Evolutionary conservation across 30 jellyfish, hydroid and myxozoan genomes (phyloP), one percentile per base, ranked within the genome.

Genomic region (Hydractinia echinata): DNA sequence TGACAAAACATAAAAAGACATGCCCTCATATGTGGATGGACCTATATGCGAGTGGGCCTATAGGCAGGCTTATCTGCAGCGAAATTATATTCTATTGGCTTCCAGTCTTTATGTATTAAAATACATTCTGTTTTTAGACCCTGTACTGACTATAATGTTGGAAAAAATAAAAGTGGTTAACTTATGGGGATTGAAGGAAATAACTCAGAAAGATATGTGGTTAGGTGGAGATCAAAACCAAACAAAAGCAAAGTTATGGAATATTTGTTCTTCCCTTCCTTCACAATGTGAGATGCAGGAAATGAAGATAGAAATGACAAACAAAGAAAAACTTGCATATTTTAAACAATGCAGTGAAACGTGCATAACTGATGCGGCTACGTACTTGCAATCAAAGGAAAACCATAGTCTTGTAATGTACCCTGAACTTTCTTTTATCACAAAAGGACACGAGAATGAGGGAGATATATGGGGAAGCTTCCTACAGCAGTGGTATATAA

Each of bases 191-290:
- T 61, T 66, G 77, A 82, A 78, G 55, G 49, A 88, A 53, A 50
- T 88, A 5, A n/a, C 69, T 0, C 87, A 88, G 73, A 82, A 83
- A 13, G 94, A 76, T n/a, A 20, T 72, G 18, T 88, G 96, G 96
- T 77, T 79, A 21, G 94, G 94, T 44, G 91, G 87, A 30, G 91
- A 77, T 6, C 85, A 76, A 8, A 88, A 72, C 14, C 73, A 18
- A 55, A 83, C 85, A 50, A 83, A 82, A 64, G 80, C 96, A 51
- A 83, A 85, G 7, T 20, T 78, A 10, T 88, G 93, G 96, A 76
- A 81, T 18, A 60, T 55, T 6, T 56, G 83, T 5, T 83, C 82
- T 8, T 16, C 58, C 10, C 39, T 79, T n/a, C 86, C 86, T 15
- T n/a, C 64, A 58, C 62, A 79, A 30, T 79, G 86, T 55, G 89